Evolutionary conservation across 2,888 invertebrate species (phyloP), one percentile per base, ranked within the genome.

Genomic region (Aspidiotus rigidus): DNA sequence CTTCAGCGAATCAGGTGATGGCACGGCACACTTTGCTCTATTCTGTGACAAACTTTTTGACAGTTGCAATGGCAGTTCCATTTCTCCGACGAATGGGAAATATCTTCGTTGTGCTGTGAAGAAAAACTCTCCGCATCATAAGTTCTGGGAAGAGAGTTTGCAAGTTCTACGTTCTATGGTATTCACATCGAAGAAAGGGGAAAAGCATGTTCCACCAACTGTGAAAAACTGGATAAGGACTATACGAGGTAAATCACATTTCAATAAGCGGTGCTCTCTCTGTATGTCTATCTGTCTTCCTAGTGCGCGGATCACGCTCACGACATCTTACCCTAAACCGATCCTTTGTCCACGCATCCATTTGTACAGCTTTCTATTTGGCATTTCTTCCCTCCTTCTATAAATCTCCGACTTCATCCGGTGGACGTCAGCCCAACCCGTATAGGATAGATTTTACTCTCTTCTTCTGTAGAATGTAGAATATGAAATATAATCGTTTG

Each of bases 61-160:
- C 41, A 40, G 40, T 15, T 44, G 44, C 5, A 63, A 63, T 63
- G 64, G 64, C 10, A 64, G 16, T 39, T 55, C 16, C 42, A 55
- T 55, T 15, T 54, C 49, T 40, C 11, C 56, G 7, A n/a, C 56
- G 8, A 55, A 54, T 40, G 64, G 64, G 3, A 63, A 63, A 39
- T 40, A 28, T 53, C 54, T 53, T 28, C 13, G 62, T 11, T 49
- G 49, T n/a, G 49, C 62, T 3, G 17, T 49, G 10, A 41, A 62
- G 53, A 7, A 44, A 44, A 62, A 62, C 44, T 62, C 62, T 62
- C 62, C 49, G 17, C 62, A 62, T 9, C 62, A 62, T 44, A n/a
- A 62, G 49, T 28, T 62, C 44, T 49, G 63, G 63, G 9, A 10
- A 39, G 64, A 64, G n/a, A 54, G 40, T 13, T 54, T 63, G 40